A percentile compares a stretch with the other conserved stretches of the same genome.
phyloP scores from a whole-genome alignment of 92 coral and sea anemone genomes.

The Palythoa caribaeorum region DNA sequence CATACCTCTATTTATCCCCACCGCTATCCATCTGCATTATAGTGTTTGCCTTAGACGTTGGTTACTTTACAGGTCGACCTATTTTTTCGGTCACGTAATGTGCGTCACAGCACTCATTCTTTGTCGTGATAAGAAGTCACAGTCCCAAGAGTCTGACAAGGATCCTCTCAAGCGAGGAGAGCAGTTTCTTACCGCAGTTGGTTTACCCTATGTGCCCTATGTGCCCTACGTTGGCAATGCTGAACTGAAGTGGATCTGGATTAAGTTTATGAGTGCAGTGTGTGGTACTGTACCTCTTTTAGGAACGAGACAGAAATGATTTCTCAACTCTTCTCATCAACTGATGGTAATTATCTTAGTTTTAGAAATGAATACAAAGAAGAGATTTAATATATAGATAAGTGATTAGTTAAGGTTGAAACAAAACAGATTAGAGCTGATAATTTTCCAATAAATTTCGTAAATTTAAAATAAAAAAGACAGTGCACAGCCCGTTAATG shows the following conservation, averaged over 20 bases:
- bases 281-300: conserved; percentile 35
- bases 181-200: not conserved
- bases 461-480: no score
- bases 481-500: no score
- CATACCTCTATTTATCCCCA: no score
- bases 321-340: not conserved
- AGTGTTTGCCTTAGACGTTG: not conserved
- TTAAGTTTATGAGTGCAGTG: conserved; percentile 24
- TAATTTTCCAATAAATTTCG: no score
- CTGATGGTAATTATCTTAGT: not conserved
- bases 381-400: no score
- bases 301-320: conserved; percentile 3
- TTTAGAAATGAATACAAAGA: no score
- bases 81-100: conserved; percentile 33
- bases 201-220: conserved; percentile 30
- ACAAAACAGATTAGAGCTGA: no score
- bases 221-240: conserved; percentile 38
- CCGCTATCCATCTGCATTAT: not conserved
- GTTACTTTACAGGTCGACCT: conserved; percentile 37
- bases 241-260: conserved; percentile 45
- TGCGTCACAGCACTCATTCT: conserved; percentile 22
- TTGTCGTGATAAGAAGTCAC: conserved; percentile 34
- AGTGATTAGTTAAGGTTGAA: no score
- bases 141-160: not conserved
- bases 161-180: conserved; percentile 1